Conservation (phyloP, 1,140 invertebrate species). For the Lepidurus couesii region DNA sequence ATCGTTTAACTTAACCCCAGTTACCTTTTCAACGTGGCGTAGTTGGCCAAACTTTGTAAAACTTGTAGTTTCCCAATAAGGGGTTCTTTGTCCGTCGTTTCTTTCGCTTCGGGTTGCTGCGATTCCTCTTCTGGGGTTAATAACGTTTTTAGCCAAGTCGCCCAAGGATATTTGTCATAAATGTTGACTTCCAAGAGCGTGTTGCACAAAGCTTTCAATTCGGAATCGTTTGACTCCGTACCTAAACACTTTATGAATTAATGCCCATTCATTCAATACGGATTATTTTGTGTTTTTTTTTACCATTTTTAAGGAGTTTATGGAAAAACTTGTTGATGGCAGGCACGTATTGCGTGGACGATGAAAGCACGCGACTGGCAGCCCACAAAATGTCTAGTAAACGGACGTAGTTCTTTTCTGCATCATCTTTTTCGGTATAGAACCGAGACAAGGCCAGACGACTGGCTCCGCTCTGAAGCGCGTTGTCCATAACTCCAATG, state of each 20-base stretch:
- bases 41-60: conserved; percentile 63
- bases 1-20: not conserved
- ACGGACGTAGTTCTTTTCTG: conserved; percentile 58
- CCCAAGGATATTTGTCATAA: conserved; percentile 59
- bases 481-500: conserved; percentile 73
- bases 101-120: conserved; percentile 37
- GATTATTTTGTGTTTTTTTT: too few relatives aligned
- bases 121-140: conserved; percentile 49
- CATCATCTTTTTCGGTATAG: conserved; percentile 50
- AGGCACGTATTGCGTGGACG: conserved; percentile 58
- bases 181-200: conserved; percentile 60
- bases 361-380: conserved; percentile 57
- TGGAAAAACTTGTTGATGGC: conserved; percentile 75
- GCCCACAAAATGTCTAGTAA: conserved; percentile 55
- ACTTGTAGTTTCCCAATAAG: conserved; percentile 41
- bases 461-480: conserved; percentile 71
- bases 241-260: not conserved
- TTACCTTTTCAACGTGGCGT: conserved; percentile 39
- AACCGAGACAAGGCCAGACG: conserved; percentile 73
- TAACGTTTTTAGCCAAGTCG: conserved; percentile 62
- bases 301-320: conserved; percentile 48
- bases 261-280: not conserved
- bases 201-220: conserved; percentile 61
- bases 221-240: conserved; percentile 46
- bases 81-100: not conserved